These are phyloP conservation scores for Cacatua alba DNA, from an alignment of 2,113 vertebrate genomes.

Conservation along the genomic window DNA sequence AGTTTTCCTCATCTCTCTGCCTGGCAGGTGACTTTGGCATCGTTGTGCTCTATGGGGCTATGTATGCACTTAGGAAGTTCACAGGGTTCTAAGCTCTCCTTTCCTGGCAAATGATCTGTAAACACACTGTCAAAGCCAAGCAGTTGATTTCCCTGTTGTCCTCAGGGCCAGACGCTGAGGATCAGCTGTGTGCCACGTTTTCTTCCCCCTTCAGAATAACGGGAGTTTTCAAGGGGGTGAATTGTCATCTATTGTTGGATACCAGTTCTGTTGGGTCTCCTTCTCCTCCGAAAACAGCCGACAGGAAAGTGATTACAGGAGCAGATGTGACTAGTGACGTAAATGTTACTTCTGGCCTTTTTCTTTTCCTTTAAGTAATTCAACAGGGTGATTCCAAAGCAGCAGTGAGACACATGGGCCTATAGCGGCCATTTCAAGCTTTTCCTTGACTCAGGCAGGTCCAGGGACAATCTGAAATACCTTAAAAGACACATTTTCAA, in stretches of 20 bases:
- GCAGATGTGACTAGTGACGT: constrained; percentile 56
- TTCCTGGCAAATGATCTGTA: not conserved
- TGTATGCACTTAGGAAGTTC: not conserved
- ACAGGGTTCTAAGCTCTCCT: not conserved
- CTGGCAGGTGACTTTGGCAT: constrained; percentile 40
- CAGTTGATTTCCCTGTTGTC: not conserved
- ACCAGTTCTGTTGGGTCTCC: not conserved
- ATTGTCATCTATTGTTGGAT: constrained; percentile 30
- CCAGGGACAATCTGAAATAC: not conserved
- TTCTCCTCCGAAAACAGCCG: not conserved
- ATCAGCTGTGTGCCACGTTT: not conserved
- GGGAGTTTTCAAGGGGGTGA: not conserved
- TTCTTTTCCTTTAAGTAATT: not conserved
- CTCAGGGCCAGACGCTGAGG: not conserved
- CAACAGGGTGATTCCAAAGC: not conserved
- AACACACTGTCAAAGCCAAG: not conserved
- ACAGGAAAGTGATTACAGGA: constrained; percentile 45
- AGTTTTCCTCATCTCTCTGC: not conserved
- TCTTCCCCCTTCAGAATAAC: not conserved
- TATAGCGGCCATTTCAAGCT: not conserved
- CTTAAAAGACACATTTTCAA: not conserved
- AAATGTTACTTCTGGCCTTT: constrained; percentile 39
- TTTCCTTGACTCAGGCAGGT: not conserved
- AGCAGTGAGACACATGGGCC: not conserved
- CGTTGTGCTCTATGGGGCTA: not conserved